phyloP scores from a whole-genome alignment of 2,113 vertebrate genomes.

The Podarcis cretensis region DNA sequence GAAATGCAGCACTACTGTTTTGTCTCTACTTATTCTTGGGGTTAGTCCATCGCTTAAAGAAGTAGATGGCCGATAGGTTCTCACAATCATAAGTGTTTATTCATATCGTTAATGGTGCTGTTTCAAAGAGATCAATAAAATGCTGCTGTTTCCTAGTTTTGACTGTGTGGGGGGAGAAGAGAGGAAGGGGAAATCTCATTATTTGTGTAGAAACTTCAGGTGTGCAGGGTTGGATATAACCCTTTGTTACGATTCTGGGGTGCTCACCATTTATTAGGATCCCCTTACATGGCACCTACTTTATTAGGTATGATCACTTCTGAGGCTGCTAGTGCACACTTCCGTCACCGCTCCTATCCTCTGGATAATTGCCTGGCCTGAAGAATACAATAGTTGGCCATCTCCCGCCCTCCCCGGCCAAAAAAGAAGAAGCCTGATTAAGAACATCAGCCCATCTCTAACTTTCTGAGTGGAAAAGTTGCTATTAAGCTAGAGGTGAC shows the following conservation, averaged over 20 bases:
- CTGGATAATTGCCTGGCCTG: not conserved
- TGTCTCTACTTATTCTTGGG: too few relatives aligned
- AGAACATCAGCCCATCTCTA: not conserved
- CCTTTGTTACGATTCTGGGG: not conserved
- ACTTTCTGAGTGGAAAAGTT: not conserved
- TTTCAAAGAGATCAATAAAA: too few relatives aligned
- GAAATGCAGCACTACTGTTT: not conserved
- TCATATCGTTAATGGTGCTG: not conserved
- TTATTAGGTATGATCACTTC: not conserved
- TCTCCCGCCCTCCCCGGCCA: not conserved
- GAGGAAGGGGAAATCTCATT: too few relatives aligned
- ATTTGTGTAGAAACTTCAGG: too few relatives aligned
- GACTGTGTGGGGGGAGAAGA: too few relatives aligned
- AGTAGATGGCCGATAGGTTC: too few relatives aligned
- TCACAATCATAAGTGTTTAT: not conserved
- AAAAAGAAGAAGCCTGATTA: not conserved
- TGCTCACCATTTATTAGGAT: not conserved
- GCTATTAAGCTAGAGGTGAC: not conserved
- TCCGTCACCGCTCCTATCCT: not conserved
- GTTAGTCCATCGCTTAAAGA: too few relatives aligned
- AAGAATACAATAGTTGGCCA: not conserved
- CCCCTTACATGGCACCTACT: not conserved
- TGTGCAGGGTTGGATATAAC: too few relatives aligned
- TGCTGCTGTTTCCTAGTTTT: too few relatives aligned
- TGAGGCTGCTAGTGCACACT: not conserved